Evolutionary conservation across 2,797 vertebrate species (phyloP).

Genomic region (Macrochelys suwanniensis): DNA sequence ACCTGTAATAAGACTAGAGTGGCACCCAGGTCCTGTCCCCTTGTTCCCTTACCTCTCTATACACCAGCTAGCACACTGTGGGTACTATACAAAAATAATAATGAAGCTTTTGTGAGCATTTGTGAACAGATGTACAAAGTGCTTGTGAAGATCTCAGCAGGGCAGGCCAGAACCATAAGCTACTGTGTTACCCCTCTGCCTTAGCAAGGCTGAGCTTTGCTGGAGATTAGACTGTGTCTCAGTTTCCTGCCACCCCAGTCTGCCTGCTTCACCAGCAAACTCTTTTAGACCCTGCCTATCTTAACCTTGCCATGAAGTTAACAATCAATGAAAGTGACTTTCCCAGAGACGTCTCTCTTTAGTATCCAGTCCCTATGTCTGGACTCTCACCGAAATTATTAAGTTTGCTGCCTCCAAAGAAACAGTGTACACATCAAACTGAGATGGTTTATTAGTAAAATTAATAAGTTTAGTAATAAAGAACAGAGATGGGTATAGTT

Average conservation of each 20-base stretch:
- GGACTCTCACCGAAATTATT: no score
- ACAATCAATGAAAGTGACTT: no score
- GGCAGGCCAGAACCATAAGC: neutral
- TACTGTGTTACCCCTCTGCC: neutral
- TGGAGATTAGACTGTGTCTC: neutral
- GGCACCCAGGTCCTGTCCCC: rapidly evolving
- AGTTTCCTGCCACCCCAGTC: no score
- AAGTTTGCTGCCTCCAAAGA: no score
- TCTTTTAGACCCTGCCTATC: neutral
- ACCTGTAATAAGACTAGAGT: neutral
- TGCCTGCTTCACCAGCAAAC: no score
- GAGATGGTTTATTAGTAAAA: no score
- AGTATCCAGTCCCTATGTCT: no score
- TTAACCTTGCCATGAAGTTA: neutral
- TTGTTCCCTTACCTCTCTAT: rapidly evolving
- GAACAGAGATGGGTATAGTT: no score
- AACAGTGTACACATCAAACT: no score
- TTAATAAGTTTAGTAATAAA: no score
- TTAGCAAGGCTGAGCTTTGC: neutral
- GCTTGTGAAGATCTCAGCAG: neutral
- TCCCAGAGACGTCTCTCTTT: no score
- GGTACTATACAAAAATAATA: neutral
- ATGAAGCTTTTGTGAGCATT: neutral
- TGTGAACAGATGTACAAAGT: neutral
- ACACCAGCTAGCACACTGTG: rapidly evolving